Conservation (phyloP, 2,797 vertebrate species). For the Brachymystax lenok region DNA sequence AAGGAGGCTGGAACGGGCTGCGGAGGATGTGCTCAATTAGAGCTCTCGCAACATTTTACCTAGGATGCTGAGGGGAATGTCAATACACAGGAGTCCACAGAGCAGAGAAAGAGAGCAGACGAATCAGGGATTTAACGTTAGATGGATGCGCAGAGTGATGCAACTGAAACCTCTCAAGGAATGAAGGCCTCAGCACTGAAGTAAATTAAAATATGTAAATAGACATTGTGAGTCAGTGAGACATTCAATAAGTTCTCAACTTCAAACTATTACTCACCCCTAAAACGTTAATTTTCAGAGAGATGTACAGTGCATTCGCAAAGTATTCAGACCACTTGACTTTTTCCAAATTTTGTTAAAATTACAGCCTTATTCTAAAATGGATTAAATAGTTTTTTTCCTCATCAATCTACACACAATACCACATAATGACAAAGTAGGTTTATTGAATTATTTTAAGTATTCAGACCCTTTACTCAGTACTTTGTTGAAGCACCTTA, state of each 20-base stretch:
- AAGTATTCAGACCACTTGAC: too few species aligned
- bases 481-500: too few species aligned
- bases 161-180: constrained; percentile 46
- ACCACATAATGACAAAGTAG: too few species aligned
- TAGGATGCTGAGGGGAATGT: constrained; percentile 62
- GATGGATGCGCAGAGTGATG: constrained; percentile 55
- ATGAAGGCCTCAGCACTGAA: constrained; percentile 35
- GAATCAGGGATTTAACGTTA: constrained; percentile 40
- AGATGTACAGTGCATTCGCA: too few species aligned
- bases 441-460: fast-evolving
- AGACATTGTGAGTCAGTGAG: constrained; percentile 25
- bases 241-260: constrained; percentile 40
- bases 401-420: too few species aligned
- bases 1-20: constrained; percentile 51
- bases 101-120: constrained; percentile 25
- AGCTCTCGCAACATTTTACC: constrained; percentile 63
- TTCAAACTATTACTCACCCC: constrained; percentile 34
- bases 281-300: neutral
- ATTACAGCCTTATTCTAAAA: too few species aligned
- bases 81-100: constrained; percentile 43
- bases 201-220: constrained; percentile 51
- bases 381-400: too few species aligned
- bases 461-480: too few species aligned
- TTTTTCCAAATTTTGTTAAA: too few species aligned
- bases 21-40: constrained; percentile 64